Evolutionary conservation across 1,140 invertebrate genomes (phyloP).

Genomic region (Theocolax elegans): DNA sequence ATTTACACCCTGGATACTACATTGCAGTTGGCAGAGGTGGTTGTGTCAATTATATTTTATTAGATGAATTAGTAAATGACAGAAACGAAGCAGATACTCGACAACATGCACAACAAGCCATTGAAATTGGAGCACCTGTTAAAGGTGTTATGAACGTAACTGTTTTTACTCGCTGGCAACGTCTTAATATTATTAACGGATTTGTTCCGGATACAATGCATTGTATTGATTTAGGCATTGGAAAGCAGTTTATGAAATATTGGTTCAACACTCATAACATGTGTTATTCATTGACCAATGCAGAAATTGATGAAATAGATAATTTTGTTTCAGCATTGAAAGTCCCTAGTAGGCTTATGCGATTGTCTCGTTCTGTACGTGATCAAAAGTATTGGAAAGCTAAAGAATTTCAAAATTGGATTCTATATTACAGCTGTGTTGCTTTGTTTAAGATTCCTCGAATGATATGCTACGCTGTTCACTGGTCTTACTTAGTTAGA

Average conservation of each 20-base stretch:
- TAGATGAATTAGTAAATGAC: not conserved
- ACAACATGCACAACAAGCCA: conserved; percentile 16
- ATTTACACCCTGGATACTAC: not conserved
- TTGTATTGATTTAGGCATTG: too few relatives aligned
- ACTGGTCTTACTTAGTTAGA: conserved; percentile 1
- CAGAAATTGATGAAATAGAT: too few relatives aligned
- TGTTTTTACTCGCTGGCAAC: too few relatives aligned
- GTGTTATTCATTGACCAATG: too few relatives aligned
- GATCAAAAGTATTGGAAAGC: conserved; percentile 20
- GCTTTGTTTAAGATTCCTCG: not conserved
- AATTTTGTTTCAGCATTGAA: too few relatives aligned
- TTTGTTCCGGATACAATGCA: too few relatives aligned
- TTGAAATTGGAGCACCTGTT: conserved; percentile 21
- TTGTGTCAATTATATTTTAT: not conserved
- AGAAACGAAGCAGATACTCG: conserved; percentile 12
- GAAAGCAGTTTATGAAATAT: too few relatives aligned
- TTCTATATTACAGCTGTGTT: conserved; percentile 12
- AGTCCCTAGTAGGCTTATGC: too few relatives aligned
- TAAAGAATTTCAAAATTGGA: conserved; percentile 28
- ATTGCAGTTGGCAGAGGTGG: not conserved
- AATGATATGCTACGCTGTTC: not conserved
- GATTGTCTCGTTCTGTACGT: not conserved
- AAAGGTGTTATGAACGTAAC: conserved; percentile 37
- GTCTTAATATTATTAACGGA: too few relatives aligned
- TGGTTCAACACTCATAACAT: too few relatives aligned